Base-by-base conservation (phyloP, 2,888 invertebrate genomes). In the Andrena camellia region DNA sequence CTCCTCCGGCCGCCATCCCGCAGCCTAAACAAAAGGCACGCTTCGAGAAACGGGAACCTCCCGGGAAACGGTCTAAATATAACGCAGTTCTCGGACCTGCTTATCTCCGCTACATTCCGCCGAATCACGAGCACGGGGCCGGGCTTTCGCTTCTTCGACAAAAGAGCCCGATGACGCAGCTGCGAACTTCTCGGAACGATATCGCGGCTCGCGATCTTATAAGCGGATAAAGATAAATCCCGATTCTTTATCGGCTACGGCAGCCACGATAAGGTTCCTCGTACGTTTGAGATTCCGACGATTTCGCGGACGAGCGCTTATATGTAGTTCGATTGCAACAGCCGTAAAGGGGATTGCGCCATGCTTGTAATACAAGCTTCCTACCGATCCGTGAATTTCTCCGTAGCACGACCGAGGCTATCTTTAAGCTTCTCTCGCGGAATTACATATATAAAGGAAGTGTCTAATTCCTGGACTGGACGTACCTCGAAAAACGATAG, bases 251-350 rank as follows among this genome's bases (percentile, higher is more conserved):
- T 42, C 42, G 2, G 31, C 35, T 7, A 10, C 35, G 17, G 2
- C 13, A 10, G 20, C 54, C 5, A 29, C 52, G 88, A 87, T 88
- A 88, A 85, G 66, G 75, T 84, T 77, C 52, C 66, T 7, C 42
- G 8, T 26, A 48, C 31, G 8, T 29, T 57, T 1, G 8, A 23
- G 10, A 26, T 23, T 20, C 10, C 57, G 57, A 57, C 10, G 23
- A 57, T 10, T 57, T 23, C 57, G 10, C 57, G 57, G 23, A 57
- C 23, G 26, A 60, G 42, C 10, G n/a, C 26, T 17, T 42, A 79
- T 57, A 63, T 42, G 75, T 57, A 63, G 75, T 69, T 63, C 35
- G 59, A 57, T 84, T 69, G 33, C 69, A n/a, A 33, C 13, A 64
- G 64, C 70, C 42, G 67, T 17, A 33, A 13, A 2, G 35, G 8